phyloP scores from a whole-genome alignment of 1,140 invertebrate species.

The Pseudomyrmex gracilis region DNA sequence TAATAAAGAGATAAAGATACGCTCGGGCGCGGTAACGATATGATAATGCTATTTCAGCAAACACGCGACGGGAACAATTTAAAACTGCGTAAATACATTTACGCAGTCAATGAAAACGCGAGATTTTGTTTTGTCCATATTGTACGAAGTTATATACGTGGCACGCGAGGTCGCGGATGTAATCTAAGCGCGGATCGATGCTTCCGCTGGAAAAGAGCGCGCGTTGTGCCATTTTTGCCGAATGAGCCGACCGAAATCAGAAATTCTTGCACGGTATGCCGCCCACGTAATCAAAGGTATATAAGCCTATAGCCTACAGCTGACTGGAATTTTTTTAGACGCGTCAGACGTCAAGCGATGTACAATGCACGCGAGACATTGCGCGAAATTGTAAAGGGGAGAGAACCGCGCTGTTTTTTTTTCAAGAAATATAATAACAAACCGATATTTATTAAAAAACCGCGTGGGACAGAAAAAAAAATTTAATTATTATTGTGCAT shows the following conservation, averaged over 20 bases:
- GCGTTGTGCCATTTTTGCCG: slow-evolving; percentile 48
- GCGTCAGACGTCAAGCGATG: neutral
- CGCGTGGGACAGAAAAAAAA: too few relatives aligned
- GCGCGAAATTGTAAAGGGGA: neutral
- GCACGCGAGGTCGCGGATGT: slow-evolving; percentile 69
- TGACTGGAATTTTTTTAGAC: neutral
- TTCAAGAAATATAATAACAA: too few relatives aligned
- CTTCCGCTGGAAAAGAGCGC: slow-evolving; percentile 64
- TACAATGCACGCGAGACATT: slow-evolving; percentile 6
- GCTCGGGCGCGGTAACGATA: slow-evolving; percentile 2
- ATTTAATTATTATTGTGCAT: too few relatives aligned
- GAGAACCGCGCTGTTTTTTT: too few relatives aligned
- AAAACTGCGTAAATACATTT: slow-evolving; percentile 42
- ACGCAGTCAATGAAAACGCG: slow-evolving; percentile 22
- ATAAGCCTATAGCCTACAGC: neutral
- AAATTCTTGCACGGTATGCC: neutral
- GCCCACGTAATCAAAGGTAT: neutral
- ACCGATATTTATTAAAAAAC: too few relatives aligned
- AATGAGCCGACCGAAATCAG: slow-evolving; percentile 26
- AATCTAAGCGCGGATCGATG: slow-evolving; percentile 71
- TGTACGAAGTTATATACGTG: slow-evolving; percentile 36
- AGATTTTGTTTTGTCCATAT: slow-evolving; percentile 2
- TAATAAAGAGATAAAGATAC: slow-evolving; percentile 20
- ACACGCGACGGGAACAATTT: neutral
- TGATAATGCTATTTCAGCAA: slow-evolving; percentile 47